Evolutionary conservation across 2,888 invertebrate genomes (phyloP).

Genomic region (Diogma glabrata): DNA sequence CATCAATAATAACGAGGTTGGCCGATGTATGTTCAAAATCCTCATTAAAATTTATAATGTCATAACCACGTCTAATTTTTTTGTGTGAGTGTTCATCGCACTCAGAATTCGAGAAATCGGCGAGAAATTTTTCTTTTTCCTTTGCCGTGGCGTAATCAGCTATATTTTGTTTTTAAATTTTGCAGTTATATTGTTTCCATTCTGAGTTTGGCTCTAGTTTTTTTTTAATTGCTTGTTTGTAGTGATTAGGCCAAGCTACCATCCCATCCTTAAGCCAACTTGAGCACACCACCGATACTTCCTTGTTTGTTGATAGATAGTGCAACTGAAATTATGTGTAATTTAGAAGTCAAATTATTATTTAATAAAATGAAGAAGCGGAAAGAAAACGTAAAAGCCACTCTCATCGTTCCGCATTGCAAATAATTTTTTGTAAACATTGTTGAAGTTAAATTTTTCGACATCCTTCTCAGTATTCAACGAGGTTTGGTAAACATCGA

Average conservation of each 20-base stretch:
- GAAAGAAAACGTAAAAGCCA: constrained; percentile 1
- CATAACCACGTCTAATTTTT: not conserved
- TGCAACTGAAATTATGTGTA: not conserved
- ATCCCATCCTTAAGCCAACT: not conserved
- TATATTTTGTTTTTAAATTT: not conserved
- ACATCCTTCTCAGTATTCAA: not conserved
- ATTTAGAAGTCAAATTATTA: no score
- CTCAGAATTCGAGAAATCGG: not conserved
- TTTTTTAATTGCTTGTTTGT: not conserved
- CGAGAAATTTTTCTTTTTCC: not conserved
- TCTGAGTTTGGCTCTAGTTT: not conserved
- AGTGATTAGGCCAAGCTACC: not conserved
- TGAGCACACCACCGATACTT: not conserved
- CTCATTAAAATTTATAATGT: not conserved
- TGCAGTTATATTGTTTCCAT: not conserved
- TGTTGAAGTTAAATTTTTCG: not conserved
- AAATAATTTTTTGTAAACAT: constrained; percentile 5
- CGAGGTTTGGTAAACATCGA: no score
- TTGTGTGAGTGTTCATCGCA: not conserved
- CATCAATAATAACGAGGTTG: not conserved
- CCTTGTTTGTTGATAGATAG: not conserved
- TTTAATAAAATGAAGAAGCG: constrained; percentile 7
- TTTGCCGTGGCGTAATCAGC: not conserved
- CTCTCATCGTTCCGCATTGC: constrained; percentile 1
- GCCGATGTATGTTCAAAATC: not conserved